Evolutionary conservation across 1,140 invertebrate species (phyloP).

Genomic region (Pteromalus puparum): DNA sequence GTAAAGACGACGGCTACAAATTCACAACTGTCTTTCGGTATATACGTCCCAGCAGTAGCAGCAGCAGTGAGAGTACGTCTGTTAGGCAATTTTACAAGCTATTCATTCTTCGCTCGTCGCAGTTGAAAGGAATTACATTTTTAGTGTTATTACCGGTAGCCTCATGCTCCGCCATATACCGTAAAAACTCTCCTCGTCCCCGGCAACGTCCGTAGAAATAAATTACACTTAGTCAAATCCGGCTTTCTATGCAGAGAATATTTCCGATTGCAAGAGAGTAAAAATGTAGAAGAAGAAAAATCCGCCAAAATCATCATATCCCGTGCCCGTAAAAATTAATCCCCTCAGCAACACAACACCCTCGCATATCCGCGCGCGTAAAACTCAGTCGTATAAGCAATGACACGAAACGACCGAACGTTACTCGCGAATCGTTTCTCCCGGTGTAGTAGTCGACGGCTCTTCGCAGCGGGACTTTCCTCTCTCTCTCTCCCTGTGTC

Average conservation of each 20-base stretch:
- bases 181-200: too few species aligned
- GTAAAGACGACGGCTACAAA: neutral
- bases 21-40: neutral
- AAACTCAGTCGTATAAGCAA: conserved; percentile 58
- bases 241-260: too few species aligned
- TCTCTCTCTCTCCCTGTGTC: conserved; percentile 18
- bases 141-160: neutral
- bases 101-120: neutral
- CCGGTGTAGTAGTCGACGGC: conserved; percentile 33
- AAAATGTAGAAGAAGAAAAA: neutral
- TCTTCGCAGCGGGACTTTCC: conserved; percentile 17
- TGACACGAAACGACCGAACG: conserved; percentile 59
- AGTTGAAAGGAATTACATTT: neutral
- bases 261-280: neutral
- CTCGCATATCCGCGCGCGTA: conserved; percentile 46
- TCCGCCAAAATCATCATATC: neutral
- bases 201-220: neutral
- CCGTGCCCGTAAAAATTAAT: neutral
- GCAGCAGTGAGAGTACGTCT: neutral
- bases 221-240: neutral
- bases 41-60: too few species aligned
- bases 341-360: neutral
- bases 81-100: neutral
- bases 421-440: conserved; percentile 59
- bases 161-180: too few species aligned